phyloP scores from a whole-genome alignment of 2,888 invertebrate species.

The Eupithecia abbreviata region DNA sequence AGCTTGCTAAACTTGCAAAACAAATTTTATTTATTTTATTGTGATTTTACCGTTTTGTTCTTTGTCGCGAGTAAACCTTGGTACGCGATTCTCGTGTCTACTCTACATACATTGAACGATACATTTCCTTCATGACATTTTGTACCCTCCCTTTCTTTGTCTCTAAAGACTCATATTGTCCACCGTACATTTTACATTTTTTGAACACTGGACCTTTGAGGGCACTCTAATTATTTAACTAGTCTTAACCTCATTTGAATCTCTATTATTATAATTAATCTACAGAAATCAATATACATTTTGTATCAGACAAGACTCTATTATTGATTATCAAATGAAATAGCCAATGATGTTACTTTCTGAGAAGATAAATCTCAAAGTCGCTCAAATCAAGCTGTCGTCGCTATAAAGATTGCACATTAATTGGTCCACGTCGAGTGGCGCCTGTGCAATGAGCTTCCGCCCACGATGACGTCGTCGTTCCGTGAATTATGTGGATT shows the following conservation, averaged over 20 bases:
- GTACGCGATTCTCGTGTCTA: not conserved
- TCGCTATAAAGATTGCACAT: not conserved
- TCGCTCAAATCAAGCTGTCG: not conserved
- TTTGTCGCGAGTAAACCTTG: not conserved
- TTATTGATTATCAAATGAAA: not conserved
- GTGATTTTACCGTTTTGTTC: not conserved
- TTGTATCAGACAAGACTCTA: too few relatives aligned
- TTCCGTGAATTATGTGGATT: not conserved
- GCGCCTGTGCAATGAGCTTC: constrained; percentile 7
- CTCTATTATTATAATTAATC: not conserved
- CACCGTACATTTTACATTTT: too few relatives aligned
- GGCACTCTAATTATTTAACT: too few relatives aligned
- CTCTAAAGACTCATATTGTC: too few relatives aligned
- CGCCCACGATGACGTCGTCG: not conserved
- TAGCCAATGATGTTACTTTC: not conserved
- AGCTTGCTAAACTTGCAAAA: too few relatives aligned
- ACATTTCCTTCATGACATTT: not conserved
- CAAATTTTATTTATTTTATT: too few relatives aligned
- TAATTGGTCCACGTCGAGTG: constrained; percentile 2
- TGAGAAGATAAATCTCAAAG: not conserved
- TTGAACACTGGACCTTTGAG: too few relatives aligned
- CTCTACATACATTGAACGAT: not conserved
- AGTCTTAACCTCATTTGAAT: not conserved
- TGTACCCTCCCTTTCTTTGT: too few relatives aligned
- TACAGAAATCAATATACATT: not conserved